These are phyloP conservation scores for Lucinisca nassula DNA, from an alignment of 2,888 invertebrate species.

Conservation along the genomic window DNA sequence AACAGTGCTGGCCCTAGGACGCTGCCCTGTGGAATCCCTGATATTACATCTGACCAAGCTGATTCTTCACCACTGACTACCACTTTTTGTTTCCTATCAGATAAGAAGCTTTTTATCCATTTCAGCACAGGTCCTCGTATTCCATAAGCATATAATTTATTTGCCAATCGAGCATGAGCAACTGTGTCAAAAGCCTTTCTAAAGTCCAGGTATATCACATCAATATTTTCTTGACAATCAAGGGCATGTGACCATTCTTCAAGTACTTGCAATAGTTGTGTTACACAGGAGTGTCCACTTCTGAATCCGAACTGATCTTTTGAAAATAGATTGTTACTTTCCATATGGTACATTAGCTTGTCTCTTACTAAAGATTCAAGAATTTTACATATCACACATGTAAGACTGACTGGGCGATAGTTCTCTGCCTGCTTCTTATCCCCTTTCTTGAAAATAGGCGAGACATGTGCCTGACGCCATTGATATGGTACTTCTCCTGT, in stretches of 20 bases:
- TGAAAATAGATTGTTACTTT: background rate
- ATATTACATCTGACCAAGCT: background rate
- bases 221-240: no score
- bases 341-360: no score
- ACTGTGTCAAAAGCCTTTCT: background rate
- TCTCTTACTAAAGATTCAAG: slow-evolving; percentile 11
- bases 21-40: no score
- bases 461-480: background rate
- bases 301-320: background rate
- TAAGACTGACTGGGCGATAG: slow-evolving; percentile 4
- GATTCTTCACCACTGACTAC: background rate
- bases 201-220: no score
- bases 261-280: background rate
- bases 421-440: slow-evolving; percentile 21
- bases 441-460: slow-evolving; percentile 7
- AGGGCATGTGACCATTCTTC: background rate
- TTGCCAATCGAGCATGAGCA: background rate
- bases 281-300: background rate
- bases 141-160: background rate
- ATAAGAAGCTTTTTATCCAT: background rate
- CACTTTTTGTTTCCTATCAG: background rate
- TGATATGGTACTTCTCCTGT: background rate
- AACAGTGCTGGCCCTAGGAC: background rate
- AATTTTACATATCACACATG: slow-evolving; percentile 6
- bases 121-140: background rate